Base-by-base conservation (phyloP, 2,888 invertebrate genomes). In the Pediacus dermestoides region DNA sequence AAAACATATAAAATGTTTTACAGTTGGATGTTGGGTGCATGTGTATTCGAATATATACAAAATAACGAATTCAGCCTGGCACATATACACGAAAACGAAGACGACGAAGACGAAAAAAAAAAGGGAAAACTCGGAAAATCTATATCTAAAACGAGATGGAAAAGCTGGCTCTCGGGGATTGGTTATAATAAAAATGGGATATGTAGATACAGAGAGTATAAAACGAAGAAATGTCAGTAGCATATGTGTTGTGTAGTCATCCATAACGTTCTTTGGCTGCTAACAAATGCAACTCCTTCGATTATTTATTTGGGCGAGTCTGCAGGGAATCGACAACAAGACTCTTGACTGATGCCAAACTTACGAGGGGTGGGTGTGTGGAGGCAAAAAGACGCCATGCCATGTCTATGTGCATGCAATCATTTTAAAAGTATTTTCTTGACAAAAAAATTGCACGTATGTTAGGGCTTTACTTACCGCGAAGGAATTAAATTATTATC, bases 171-270 rank as follows among this genome's bases (percentile, higher is more conserved):
- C 58, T 54, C 53, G 6, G 58, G 65, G 64, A 66, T 66, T 66
- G 67, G 64, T 65, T 66, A 63, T 67, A 67, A 67, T 67, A 67
- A 66, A 66, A 66, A 65, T 66, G 66, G 66, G 65, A 67, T 67
- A 67, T 65, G 63, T 67, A 65, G 64, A 66, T 66, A 66, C 66
- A 66, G 60, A 63, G 60, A 62, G 62, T 61, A 64, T 65, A 64
- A 63, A 66, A 64, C 57, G 64, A 61, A 63, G 62, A 63, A 66
- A 66, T 60, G 67, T 67, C 66, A 66, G 63, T 60, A 61, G 58
- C 64, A 67, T 66, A 60, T 66, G 60, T 64, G 64, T 55, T 58
- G 60, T 51, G 50, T 54, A 60, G 54, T 52, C 55, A 57, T 37
- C 33, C 49, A 37, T 30, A 33, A 40, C 30, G 34, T 40, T 14